phyloP scores from a whole-genome alignment of 2,888 invertebrate species.

The Carcina quercana region DNA sequence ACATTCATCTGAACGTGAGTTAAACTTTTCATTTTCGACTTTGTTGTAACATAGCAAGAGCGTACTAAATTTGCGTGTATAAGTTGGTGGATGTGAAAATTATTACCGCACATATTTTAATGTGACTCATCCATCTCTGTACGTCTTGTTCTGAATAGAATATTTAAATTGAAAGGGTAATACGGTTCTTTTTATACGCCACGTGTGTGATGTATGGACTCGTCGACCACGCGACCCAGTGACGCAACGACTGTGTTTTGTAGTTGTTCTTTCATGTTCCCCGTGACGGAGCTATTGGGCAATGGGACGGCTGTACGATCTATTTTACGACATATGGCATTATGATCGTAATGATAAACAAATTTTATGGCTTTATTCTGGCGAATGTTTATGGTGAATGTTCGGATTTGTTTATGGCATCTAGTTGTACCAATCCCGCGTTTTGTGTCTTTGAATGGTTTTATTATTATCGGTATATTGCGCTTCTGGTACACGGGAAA shows the following conservation, averaged over 20 bases:
- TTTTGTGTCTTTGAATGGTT: no score
- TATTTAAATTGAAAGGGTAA: constrained; percentile 51
- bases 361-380: no score
- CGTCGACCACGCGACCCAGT: constrained; percentile 4
- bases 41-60: neutral
- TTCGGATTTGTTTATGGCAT: no score
- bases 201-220: constrained; percentile 32
- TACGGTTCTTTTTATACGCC: constrained; percentile 36
- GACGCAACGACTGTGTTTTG: constrained; percentile 18
- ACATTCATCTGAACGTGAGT: no score
- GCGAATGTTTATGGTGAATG: no score
- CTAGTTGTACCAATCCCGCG: no score
- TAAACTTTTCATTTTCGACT: neutral
- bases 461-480: no score
- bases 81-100: constrained; percentile 26
- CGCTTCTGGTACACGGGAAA: no score
- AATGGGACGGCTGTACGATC: neutral
- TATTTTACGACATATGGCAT: no score
- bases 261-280: constrained; percentile 5
- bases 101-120: constrained; percentile 48
- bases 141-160: constrained; percentile 46
- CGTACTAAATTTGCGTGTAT: no score
- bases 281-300: neutral
- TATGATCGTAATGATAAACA: no score
- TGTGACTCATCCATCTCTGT: constrained; percentile 50